These are phyloP conservation scores for Julus scandinavius DNA, from an alignment of 2,888 invertebrate genomes.

Conservation along the genomic window DNA sequence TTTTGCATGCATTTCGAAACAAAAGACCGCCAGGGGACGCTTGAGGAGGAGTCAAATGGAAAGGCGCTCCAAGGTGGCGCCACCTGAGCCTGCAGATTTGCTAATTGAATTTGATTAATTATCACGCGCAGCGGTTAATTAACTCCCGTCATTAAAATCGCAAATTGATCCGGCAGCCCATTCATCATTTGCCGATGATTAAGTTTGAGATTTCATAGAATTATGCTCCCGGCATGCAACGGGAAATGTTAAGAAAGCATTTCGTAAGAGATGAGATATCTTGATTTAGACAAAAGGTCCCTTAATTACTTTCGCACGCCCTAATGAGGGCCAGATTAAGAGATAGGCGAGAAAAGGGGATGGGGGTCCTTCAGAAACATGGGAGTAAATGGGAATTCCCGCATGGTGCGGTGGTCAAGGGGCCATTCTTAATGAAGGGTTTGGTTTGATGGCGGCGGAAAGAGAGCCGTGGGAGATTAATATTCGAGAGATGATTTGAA, in stretches of 20 bases:
- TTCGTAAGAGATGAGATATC: neutral
- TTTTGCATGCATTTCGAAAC: no score
- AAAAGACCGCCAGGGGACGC: no score
- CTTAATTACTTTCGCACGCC: neutral
- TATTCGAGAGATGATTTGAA: constrained; percentile 5
- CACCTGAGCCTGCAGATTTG: neutral
- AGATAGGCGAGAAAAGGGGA: neutral
- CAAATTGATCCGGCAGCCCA: constrained; percentile 49
- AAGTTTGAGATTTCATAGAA: constrained; percentile 56
- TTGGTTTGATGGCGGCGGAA: neutral
- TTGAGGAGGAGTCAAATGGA: no score
- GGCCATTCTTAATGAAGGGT: constrained; percentile 16
- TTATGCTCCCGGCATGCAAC: neutral
- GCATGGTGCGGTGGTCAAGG: neutral
- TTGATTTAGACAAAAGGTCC: constrained; percentile 27
- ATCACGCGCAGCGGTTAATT: constrained; percentile 56
- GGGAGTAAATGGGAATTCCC: neutral
- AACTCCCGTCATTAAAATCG: constrained; percentile 55
- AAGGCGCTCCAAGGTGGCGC: neutral
- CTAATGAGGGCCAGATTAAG: constrained; percentile 24
- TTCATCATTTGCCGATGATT: constrained; percentile 56
- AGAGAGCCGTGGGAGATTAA: constrained; percentile 33
- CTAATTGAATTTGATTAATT: constrained; percentile 58
- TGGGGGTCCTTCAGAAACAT: neutral
- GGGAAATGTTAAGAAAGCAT: neutral